Evolutionary conservation across 2,797 vertebrate genomes (phyloP).

Genomic region (Sphenodon punctatus): DNA sequence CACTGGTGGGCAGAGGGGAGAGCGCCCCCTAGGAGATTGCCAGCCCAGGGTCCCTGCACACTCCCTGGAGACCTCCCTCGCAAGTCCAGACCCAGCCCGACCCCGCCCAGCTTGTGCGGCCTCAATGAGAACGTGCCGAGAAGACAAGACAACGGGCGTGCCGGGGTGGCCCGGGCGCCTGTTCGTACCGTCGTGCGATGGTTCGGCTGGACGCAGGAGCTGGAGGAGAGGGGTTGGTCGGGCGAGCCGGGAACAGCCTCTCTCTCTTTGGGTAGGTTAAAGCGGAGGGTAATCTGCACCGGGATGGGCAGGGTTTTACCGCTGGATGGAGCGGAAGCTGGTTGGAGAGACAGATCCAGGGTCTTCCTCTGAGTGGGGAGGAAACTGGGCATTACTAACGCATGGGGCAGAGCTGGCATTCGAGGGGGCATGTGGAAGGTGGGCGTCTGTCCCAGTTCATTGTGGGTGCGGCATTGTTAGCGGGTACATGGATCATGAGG

Average conservation of each 20-base stretch:
- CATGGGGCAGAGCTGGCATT: not conserved
- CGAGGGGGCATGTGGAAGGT: constrained; percentile 27
- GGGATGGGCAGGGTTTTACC: constrained; percentile 96
- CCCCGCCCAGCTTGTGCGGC: constrained; percentile 23
- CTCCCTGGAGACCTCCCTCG: not conserved
- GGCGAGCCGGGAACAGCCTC: constrained; percentile 72
- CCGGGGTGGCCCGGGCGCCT: constrained; percentile 16
- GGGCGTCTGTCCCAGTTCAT: not conserved
- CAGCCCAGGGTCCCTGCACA: not conserved
- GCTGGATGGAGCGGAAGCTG: constrained; percentile 90
- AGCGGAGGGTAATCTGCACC: constrained; percentile 85
- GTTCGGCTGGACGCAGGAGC: constrained; percentile 69
- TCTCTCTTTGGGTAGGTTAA: constrained; percentile 77
- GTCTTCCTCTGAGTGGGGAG: constrained; percentile 89
- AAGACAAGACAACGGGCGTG: constrained; percentile 13
- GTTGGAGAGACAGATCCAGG: constrained; percentile 90
- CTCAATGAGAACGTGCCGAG: not conserved
- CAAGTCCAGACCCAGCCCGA: constrained; percentile 6
- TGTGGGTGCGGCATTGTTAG: not conserved
- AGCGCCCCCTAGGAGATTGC: not conserved
- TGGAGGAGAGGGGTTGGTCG: constrained; percentile 73
- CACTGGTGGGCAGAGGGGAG: not conserved
- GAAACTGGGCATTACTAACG: constrained; percentile 25
- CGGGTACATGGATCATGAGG: not conserved
- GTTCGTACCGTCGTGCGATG: constrained; percentile 71